Conservation (phyloP, 2,113 vertebrate genomes). For the Istiophorus platypterus region DNA sequence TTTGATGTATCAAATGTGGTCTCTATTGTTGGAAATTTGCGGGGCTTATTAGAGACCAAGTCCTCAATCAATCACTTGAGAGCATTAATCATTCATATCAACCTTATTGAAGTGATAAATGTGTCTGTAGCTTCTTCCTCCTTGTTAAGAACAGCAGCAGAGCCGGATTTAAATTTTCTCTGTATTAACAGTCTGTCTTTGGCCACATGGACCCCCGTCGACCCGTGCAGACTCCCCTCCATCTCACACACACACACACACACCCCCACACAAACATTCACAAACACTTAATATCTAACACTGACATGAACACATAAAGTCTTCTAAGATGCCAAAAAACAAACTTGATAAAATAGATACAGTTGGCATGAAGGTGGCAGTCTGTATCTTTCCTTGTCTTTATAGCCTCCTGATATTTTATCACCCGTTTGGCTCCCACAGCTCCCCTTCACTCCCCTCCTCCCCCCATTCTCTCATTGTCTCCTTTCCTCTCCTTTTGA, state of each 20-base stretch:
- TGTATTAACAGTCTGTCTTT: slow-evolving; percentile 72
- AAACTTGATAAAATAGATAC: slow-evolving; percentile 47
- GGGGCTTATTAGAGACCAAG: slow-evolving; percentile 48
- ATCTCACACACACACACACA: slow-evolving; percentile 6
- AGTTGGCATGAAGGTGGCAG: slow-evolving; percentile 32
- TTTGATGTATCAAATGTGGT: slow-evolving; percentile 43
- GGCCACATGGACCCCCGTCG: slow-evolving; percentile 63
- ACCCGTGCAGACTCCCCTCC: slow-evolving; percentile 58
- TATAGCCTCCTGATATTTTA: slow-evolving; percentile 65
- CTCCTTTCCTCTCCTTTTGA: slow-evolving; percentile 70
- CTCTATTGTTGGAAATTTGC: slow-evolving; percentile 49
- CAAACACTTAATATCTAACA: too few relatives aligned
- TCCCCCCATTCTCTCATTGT: slow-evolving; percentile 66
- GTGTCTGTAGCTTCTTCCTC: slow-evolving; percentile 41
- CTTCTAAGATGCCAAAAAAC: slow-evolving; percentile 36
- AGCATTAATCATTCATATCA: slow-evolving; percentile 73
- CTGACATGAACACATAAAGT: slow-evolving; percentile 47
- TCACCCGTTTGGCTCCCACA: slow-evolving; percentile 62
- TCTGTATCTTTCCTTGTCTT: slow-evolving; percentile 59
- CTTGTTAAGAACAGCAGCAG: slow-evolving; percentile 56
- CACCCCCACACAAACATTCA: too few relatives aligned
- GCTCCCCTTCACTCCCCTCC: slow-evolving; percentile 46
- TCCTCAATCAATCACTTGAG: slow-evolving; percentile 57
- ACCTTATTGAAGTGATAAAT: slow-evolving; percentile 78
- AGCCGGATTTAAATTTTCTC: slow-evolving; percentile 53